Base-by-base conservation (phyloP, 2,888 invertebrate species). In the Trilocha varians region DNA sequence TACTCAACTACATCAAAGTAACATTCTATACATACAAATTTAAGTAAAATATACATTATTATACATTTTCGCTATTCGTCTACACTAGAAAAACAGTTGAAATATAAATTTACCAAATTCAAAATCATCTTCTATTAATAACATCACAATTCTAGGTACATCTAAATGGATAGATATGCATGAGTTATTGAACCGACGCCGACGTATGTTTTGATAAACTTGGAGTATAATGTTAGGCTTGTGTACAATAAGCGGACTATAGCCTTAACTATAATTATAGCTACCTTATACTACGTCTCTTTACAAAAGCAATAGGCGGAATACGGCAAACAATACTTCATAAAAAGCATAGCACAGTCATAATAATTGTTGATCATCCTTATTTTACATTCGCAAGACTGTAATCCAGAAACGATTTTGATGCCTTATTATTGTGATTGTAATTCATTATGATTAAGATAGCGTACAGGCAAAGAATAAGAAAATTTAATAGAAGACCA, bases 401-500 rank as follows among this genome's bases (percentile, higher is more conserved):
- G 40, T 59, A 57, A 46, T 72, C 65, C 14, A 67, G 65, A 41
- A 68, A 46, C 3, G 62, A 55, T 43, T 57, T 65, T 13, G 61
- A 62, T 3, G 63, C 57, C 39, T 68, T 67, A 3, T 51, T 46
- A 32, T 65, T 65, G 42, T 65, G 65, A 39, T 62, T 72, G 43
- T 64, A 69, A 57, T 65, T 72, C 13, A 77, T 55, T 38, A 57
- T 50, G 16, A 83, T 69, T 41, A 83, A 59, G 48, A 71, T 55
- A 11, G 75, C 45, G 46, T 80, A 82, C 16, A 80, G 60, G 54
- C 60, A 55, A 18, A 82, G 60, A 40, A 78, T 65, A 3, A 82
- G 53, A 11, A 71, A 53, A 57, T 83, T 79, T 50, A 78, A 62
- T 6, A 70, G 43, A 32, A 82, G 66, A 8, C 80, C 80, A 17